These are phyloP conservation scores for Brachypalpus laphriformis DNA, from an alignment of 2,888 invertebrate genomes.

Conservation along the genomic window DNA sequence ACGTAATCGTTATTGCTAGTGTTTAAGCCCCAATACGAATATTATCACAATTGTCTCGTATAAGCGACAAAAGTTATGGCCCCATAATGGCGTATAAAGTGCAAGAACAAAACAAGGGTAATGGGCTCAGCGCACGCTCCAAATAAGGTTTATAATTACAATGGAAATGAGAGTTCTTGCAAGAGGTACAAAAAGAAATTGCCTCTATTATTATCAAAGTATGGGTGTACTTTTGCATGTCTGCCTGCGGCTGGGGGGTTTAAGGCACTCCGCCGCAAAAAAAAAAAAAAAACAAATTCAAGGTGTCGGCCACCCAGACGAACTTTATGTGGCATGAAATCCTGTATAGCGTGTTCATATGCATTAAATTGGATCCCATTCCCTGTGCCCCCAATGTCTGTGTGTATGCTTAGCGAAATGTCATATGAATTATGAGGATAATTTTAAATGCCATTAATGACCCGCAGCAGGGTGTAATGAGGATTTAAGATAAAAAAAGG, in stretches of 20 bases:
- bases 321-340: slow-evolving; percentile 49
- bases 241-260: slow-evolving; percentile 8
- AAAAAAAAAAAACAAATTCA: slow-evolving; percentile 9
- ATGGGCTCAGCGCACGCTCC: slow-evolving; percentile 51
- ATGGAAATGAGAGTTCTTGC: slow-evolving; percentile 49
- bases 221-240: slow-evolving; percentile 50
- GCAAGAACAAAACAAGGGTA: slow-evolving; percentile 64
- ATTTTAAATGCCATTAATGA: slow-evolving; percentile 68
- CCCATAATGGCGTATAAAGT: slow-evolving; percentile 65
- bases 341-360: slow-evolving; percentile 60
- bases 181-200: slow-evolving; percentile 2
- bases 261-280: not conserved
- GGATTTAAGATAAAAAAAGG: slow-evolving; percentile 62
- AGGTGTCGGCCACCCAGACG: slow-evolving; percentile 62
- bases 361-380: slow-evolving; percentile 66
- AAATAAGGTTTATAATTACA: slow-evolving; percentile 65
- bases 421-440: slow-evolving; percentile 69
- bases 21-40: slow-evolving; percentile 68
- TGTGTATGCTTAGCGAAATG: slow-evolving; percentile 32
- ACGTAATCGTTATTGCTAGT: slow-evolving; percentile 64
- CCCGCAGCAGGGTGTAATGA: slow-evolving; percentile 56
- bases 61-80: slow-evolving; percentile 65
- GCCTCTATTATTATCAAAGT: slow-evolving; percentile 31
- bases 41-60: slow-evolving; percentile 74
- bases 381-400: not conserved